Evolutionary conservation across 2,888 invertebrate species (phyloP), one percentile per base, ranked within the genome.

Genomic region (Melipona beecheii): DNA sequence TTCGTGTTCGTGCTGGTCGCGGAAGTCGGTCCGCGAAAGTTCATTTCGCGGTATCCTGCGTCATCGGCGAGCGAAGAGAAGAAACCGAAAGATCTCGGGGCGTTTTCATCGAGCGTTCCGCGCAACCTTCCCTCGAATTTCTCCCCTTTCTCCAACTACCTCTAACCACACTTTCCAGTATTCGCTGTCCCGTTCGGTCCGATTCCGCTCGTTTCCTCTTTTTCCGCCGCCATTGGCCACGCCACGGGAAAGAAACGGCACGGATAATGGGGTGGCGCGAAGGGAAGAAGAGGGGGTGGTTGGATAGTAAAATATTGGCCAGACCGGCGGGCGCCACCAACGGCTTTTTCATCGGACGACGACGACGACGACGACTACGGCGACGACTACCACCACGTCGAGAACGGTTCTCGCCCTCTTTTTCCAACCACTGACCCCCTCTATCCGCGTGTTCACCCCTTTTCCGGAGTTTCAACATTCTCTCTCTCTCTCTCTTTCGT

Each of bases 271-370:
- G 43, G 69, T 78, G 80, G 76, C 64, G 74, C 54, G 31, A 9
- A 75, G 64, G 69, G 43, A 31, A 31, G 31, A 31, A 31, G 31
- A 64, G 21, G 36, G 64, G 73, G 69, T 54, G 80, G 77, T 69
- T 56, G 85, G 90, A 91, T 91, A 92, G 92, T 92, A 91, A 93
- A 93, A 93, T 93, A 93, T 93, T 93, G 93, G 92, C 93, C 89
- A 93, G 93, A 93, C 93, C 83, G 91, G 87, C 91, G 85, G 93
- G 92, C 93, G 93, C 93, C 92, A 73, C 81, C 75, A 85, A 87
- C 82, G 85, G 87, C 89, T 90, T 90, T 90, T 89, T 85, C 88
- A 88, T 89, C 88, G 89, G 76, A 71, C 83, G 83, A 83, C 82
- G 79, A 75, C 82, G 84, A 84, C 83, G 78, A 75, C 74, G 65